A percentile compares a stretch with the other conserved stretches of the same genome.
Evolutionary conservation across 2,113 vertebrate genomes (phyloP).

Genomic region (Oreocharis arfaki): DNA sequence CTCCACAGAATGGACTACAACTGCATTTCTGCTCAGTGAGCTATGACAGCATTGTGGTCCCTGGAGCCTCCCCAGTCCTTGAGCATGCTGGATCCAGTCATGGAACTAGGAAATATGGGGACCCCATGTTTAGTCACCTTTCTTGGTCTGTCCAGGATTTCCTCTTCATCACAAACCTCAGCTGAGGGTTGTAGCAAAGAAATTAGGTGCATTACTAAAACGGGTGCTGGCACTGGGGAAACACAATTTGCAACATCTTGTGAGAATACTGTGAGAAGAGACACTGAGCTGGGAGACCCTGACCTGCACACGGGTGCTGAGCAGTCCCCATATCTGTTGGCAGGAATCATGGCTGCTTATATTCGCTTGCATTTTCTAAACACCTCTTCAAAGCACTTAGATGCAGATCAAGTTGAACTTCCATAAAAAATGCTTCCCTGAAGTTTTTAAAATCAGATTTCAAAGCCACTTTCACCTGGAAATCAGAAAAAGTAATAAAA

Average conservation of each 20-base stretch:
- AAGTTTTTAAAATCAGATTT: not conserved
- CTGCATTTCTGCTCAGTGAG: not conserved
- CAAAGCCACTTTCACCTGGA: not conserved
- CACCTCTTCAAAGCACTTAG: not conserved
- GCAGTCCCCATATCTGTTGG: not conserved
- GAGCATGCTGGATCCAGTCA: not conserved
- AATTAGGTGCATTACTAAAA: not conserved
- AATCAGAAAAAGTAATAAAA: not conserved
- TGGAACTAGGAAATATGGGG: not conserved
- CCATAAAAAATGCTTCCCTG: not conserved
- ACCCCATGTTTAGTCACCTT: accelerated
- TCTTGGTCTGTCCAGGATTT: not conserved
- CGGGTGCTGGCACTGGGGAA: not conserved
- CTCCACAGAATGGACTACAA: not conserved
- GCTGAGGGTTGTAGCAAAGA: not conserved
- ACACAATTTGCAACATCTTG: not conserved
- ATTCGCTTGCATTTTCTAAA: not conserved
- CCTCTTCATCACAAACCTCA: not conserved
- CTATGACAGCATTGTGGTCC: accelerated
- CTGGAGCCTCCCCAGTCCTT: not conserved
- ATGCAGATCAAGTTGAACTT: not conserved
- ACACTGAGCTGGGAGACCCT: not conserved
- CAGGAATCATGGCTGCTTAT: not conserved
- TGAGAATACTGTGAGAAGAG: not conserved
- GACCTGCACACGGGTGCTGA: not conserved